Conservation (phyloP, 2,888 invertebrate species). For the Cloeon dipterum region DNA sequence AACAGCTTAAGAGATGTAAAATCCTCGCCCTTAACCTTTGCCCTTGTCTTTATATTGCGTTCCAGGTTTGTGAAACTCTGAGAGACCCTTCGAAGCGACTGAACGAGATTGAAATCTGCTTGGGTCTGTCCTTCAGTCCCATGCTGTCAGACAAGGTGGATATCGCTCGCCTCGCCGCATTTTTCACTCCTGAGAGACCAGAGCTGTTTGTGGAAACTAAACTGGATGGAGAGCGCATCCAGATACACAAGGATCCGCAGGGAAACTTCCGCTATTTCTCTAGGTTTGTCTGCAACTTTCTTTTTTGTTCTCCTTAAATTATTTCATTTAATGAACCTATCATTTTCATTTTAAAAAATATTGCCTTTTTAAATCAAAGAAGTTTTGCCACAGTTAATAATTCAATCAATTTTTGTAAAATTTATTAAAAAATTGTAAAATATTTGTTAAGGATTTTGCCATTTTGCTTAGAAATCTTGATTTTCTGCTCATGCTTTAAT, state of each 20-base stretch:
- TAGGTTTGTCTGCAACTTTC: constrained; percentile 17
- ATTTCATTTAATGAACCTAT: no score
- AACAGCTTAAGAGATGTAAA: constrained; percentile 41
- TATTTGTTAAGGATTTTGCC: no score
- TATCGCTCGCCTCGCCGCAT: not conserved
- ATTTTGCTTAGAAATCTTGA: no score
- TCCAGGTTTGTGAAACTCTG: constrained; percentile 39
- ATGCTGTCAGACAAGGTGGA: constrained; percentile 54
- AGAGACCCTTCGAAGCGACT: constrained; percentile 34
- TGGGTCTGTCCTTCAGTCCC: constrained; percentile 63
- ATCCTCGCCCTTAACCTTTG: no score
- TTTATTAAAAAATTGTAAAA: no score
- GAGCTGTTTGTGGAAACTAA: constrained; percentile 50
- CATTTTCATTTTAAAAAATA: not conserved
- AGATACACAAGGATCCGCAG: constrained; percentile 55
- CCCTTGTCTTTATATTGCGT: not conserved
- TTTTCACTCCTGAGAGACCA: not conserved
- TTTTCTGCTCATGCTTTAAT: no score
- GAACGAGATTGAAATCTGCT: constrained; percentile 37
- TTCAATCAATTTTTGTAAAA: no score
- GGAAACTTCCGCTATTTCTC: constrained; percentile 65
- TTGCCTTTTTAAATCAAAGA: no score
- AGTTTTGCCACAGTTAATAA: no score
- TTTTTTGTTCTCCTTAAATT: not conserved
- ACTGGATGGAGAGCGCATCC: constrained; percentile 86